Evolutionary conservation across 2,113 vertebrate species (phyloP).

Genomic region (Colaptes auratus): DNA sequence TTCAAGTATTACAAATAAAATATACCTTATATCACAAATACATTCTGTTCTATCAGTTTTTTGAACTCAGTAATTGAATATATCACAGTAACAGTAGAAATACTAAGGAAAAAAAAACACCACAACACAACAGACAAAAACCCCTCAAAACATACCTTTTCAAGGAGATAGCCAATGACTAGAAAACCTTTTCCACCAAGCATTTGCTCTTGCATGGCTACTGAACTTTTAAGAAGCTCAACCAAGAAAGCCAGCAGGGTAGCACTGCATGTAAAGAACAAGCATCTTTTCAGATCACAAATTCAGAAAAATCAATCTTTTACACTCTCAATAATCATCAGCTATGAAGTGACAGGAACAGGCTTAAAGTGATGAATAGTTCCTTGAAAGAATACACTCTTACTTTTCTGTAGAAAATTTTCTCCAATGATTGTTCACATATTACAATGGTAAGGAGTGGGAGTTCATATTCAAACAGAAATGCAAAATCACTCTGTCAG

Average conservation of each 20-base stretch:
- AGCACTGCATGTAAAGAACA: constrained; percentile 83
- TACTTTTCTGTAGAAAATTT: not conserved
- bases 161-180: constrained; percentile 95
- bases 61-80: not conserved
- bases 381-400: not conserved
- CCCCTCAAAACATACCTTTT: constrained; percentile 84
- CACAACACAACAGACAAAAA: not conserved
- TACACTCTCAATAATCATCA: not conserved
- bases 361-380: not conserved
- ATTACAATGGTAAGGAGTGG: not conserved
- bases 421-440: not conserved
- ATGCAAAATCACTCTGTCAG: not conserved
- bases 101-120: not conserved
- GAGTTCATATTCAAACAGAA: not conserved
- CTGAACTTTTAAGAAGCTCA: constrained; percentile 95
- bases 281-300: constrained; percentile 18
- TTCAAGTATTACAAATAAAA: not conserved
- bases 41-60: not conserved
- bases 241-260: constrained; percentile 93
- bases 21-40: not conserved
- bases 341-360: not conserved
- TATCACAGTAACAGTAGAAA: not conserved
- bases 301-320: not conserved
- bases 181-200: constrained; percentile 95
- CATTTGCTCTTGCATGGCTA: constrained; percentile 99